These are phyloP conservation scores for Python bivittatus DNA, from an alignment of 2,113 vertebrate species.

Conservation along the genomic window DNA sequence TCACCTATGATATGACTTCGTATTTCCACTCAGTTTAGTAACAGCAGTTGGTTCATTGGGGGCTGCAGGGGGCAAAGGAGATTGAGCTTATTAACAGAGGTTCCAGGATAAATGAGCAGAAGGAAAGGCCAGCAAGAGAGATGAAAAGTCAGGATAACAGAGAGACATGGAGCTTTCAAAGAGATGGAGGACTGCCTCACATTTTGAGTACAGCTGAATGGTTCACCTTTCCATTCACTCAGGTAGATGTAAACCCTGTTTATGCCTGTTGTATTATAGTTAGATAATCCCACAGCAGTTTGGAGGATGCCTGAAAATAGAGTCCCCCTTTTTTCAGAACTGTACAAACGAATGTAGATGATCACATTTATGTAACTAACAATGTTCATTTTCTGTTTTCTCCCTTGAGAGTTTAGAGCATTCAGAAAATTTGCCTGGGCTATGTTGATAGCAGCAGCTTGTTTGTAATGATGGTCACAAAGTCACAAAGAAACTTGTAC, in stretches of 20 bases:
- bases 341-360: not conserved
- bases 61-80: conserved; percentile 52
- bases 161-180: conserved; percentile 28
- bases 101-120: conserved; percentile 64
- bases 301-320: not conserved
- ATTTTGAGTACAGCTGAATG: conserved; percentile 50
- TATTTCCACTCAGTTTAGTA: conserved; percentile 74
- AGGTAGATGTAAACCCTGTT: conserved; percentile 13
- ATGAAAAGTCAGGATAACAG: conserved; percentile 32
- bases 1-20: conserved; percentile 79
- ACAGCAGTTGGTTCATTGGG: conserved; percentile 72
- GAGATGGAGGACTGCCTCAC: conserved; percentile 39
- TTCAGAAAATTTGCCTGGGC: not conserved
- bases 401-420: not conserved
- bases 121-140: conserved; percentile 46
- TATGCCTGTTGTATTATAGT: not conserved
- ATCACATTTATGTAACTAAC: not conserved
- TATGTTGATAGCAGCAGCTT: not conserved
- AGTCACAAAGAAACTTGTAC: not conserved
- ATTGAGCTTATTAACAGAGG: conserved; percentile 63
- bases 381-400: not conserved
- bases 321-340: not conserved
- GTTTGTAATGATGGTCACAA: not conserved
- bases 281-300: not conserved
- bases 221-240: conserved; percentile 47